phyloP scores from a whole-genome alignment of 1,140 invertebrate genomes.

The Drosophila quadrilineata region DNA sequence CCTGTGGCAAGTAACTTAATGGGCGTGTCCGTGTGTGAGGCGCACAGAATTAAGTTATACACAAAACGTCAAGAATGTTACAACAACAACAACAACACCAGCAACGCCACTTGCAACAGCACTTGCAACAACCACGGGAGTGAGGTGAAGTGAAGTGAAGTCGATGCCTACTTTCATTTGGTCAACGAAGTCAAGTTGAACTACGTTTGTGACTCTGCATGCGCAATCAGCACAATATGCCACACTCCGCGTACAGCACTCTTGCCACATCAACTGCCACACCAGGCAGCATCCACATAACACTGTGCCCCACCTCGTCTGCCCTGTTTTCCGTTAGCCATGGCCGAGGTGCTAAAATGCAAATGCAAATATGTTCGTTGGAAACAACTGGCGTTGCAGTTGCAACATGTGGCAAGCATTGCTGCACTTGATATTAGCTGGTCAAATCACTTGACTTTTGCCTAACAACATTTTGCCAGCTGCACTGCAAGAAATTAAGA shows the following conservation, averaged over 20 bases:
- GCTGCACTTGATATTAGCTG: constrained; percentile 18
- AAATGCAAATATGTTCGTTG: constrained; percentile 72
- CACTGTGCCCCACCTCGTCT: neutral
- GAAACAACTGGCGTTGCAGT: constrained; percentile 22
- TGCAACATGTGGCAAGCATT: constrained; percentile 24
- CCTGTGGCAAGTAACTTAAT: too few relatives aligned
- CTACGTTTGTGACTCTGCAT: constrained; percentile 69
- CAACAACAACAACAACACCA: constrained; percentile 1
- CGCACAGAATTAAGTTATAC: constrained; percentile 57
- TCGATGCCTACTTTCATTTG: constrained; percentile 48
- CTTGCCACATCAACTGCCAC: neutral
- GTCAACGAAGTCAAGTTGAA: constrained; percentile 1
- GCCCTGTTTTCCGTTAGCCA: neutral
- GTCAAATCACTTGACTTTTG: constrained; percentile 64
- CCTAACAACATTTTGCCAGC: too few relatives aligned
- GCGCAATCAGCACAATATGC: constrained; percentile 72
- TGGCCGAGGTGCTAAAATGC: constrained; percentile 70
- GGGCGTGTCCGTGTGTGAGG: constrained; percentile 46
- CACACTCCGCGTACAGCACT: neutral
- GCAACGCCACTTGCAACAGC: neutral
- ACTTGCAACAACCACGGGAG: neutral
- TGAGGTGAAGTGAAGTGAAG: neutral
- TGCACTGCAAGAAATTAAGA: constrained; percentile 2
- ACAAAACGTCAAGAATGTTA: constrained; percentile 32
- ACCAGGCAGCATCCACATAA: neutral